phyloP scores from a whole-genome alignment of 92 coral and sea anemone genomes.

The Zoanthus gigantus region DNA sequence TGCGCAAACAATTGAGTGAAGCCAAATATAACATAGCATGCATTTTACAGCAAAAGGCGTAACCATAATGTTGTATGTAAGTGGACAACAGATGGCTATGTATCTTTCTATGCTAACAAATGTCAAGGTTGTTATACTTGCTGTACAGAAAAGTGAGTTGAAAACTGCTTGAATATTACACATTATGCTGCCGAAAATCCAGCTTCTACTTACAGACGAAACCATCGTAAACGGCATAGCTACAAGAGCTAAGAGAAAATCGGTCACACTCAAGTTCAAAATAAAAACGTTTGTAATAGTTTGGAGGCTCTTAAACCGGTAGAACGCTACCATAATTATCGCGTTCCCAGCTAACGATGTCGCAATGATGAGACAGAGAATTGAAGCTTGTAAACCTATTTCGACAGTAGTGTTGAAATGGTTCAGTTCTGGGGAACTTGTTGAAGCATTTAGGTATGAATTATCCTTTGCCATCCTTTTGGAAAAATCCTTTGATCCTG shows the following conservation, averaged over 20 bases:
- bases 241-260: slow-evolving; percentile 69
- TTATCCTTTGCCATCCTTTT: not conserved
- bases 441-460: not conserved
- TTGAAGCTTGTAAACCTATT: slow-evolving; percentile 59
- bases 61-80: slow-evolving; percentile 66
- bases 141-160: slow-evolving; percentile 80
- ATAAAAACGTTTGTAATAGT: slow-evolving; percentile 89
- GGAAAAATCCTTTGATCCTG: not conserved
- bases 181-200: slow-evolving; percentile 78
- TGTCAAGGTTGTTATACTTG: slow-evolving; percentile 77
- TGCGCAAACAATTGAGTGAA: slow-evolving; percentile 63
- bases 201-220: slow-evolving; percentile 74
- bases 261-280: slow-evolving; percentile 75
- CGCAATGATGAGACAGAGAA: slow-evolving; percentile 69
- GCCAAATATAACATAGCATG: slow-evolving; percentile 75
- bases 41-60: slow-evolving; percentile 69
- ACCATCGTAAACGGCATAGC: slow-evolving; percentile 89
- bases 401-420: slow-evolving; percentile 25
- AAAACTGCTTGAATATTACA: slow-evolving; percentile 76
- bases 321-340: slow-evolving; percentile 70
- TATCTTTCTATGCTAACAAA: slow-evolving; percentile 87
- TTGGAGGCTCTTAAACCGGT: slow-evolving; percentile 70
- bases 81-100: slow-evolving; percentile 75
- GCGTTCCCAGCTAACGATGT: slow-evolving; percentile 69
- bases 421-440: slow-evolving; percentile 13